These are phyloP conservation scores for Spongilla lacustris DNA, from an alignment of 37 sponge, comb jelly and placozoan species.

Conservation along the genomic window DNA sequence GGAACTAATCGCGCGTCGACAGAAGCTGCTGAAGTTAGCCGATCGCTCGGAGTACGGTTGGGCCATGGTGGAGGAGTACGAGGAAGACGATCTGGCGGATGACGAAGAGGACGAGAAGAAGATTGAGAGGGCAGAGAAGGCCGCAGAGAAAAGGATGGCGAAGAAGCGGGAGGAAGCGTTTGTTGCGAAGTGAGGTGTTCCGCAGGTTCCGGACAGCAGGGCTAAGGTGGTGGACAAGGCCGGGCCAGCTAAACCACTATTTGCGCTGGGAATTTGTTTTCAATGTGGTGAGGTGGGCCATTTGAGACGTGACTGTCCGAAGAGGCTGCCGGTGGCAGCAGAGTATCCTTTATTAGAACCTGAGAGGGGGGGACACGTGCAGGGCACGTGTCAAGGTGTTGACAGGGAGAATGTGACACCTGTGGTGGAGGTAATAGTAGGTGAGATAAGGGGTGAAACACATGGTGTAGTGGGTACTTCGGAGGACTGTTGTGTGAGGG, in stretches of 20 bases:
- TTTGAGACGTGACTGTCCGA: conserved; percentile 14
- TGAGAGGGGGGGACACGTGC: background rate
- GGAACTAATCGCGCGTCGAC: conserved; percentile 2
- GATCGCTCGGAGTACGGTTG: conserved; percentile 22
- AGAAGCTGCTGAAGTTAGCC: conserved; percentile 13
- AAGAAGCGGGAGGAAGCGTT: background rate
- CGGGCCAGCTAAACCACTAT: background rate
- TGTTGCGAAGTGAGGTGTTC: background rate
- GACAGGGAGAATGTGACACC: conserved; percentile 1
- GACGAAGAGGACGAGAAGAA: conserved; percentile 28
- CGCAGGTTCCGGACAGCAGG: background rate
- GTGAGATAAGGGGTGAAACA: background rate
- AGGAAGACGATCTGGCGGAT: conserved; percentile 20
- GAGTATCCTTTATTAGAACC: conserved; percentile 1
- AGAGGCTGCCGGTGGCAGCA: background rate
- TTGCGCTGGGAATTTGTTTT: conserved; percentile 11
- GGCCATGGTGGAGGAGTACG: conserved; percentile 9
- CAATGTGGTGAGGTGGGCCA: conserved; percentile 20
- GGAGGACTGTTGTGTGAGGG: conserved; percentile 4
- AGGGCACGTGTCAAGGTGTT: conserved; percentile 1
- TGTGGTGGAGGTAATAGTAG: background rate
- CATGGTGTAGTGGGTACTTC: background rate
- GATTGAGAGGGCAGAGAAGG: conserved; percentile 6
- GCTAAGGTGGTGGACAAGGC: conserved; percentile 1
- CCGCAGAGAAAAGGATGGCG: background rate